These are phyloP conservation scores for Syndactyla subalaris DNA, from an alignment of 2,797 vertebrate species.

Conservation along the genomic window DNA sequence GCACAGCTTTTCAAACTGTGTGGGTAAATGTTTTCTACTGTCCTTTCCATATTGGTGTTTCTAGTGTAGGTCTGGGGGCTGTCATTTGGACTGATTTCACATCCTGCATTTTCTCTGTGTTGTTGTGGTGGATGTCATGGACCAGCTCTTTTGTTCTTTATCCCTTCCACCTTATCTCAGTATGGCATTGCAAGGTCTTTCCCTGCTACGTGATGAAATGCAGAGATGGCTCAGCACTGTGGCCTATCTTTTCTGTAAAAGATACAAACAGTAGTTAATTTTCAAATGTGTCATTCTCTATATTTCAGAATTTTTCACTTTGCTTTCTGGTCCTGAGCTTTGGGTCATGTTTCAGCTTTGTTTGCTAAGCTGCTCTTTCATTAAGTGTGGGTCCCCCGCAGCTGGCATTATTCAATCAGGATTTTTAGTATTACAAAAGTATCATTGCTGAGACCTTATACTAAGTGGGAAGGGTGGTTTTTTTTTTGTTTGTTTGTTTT, in stretches of 20 bases:
- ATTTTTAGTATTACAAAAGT: neutral
- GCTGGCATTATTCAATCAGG: neutral
- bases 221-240: neutral
- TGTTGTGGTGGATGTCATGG: neutral
- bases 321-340: neutral
- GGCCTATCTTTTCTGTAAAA: neutral
- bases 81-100: neutral
- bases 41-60: neutral
- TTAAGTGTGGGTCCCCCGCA: neutral
- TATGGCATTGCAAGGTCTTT: neutral
- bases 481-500: neutral
- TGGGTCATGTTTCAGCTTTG: neutral
- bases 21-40: rapidly evolving
- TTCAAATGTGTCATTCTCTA: neutral
- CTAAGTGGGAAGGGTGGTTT: neutral
- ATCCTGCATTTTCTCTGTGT: rapidly evolving
- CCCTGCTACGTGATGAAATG: no score
- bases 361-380: neutral
- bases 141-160: rapidly evolving
- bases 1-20: neutral
- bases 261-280: neutral
- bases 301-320: neutral
- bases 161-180: neutral
- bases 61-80: neutral
- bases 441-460: neutral